Conservation (phyloP, 2,797 vertebrate species). For the Chanos chanos region DNA sequence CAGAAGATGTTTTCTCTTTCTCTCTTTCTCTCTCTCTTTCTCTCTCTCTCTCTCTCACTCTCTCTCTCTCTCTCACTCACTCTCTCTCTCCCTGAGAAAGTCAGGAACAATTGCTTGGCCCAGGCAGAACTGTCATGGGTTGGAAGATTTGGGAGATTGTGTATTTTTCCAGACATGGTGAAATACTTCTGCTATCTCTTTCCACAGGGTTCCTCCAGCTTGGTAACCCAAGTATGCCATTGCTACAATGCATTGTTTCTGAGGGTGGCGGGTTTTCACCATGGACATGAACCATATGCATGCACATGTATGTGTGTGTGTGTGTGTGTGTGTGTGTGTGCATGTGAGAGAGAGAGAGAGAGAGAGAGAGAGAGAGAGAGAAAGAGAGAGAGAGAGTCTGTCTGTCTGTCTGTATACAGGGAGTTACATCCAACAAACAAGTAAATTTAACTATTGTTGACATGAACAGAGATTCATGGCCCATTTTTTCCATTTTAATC, state of each 20-base stretch:
- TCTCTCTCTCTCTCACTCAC: neutral
- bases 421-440: no score
- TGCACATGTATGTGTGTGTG: conserved; percentile 31
- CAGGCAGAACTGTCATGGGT: conserved; percentile 50
- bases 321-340: conserved; percentile 7
- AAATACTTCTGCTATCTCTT: conserved; percentile 40
- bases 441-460: no score
- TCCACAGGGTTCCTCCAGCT: conserved; percentile 29
- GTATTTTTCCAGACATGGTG: conserved; percentile 48
- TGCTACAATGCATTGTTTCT: conserved; percentile 55
- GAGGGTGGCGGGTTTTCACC: conserved; percentile 40
- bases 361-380: no score
- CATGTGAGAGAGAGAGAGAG: no score
- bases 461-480: no score
- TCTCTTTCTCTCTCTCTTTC: neutral
- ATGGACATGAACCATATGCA: conserved; percentile 45
- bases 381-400: no score
- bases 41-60: conserved; percentile 2
- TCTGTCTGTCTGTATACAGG: no score
- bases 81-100: neutral
- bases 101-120: conserved; percentile 40
- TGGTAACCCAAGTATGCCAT: conserved; percentile 44
- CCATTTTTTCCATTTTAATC: no score
- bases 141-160: conserved; percentile 39
- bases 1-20: conserved; percentile 13